Evolutionary conservation across 92 coral and sea anemone species (phyloP), one percentile per base, ranked within the genome.

Genomic region (Plumapathes pennacea): DNA sequence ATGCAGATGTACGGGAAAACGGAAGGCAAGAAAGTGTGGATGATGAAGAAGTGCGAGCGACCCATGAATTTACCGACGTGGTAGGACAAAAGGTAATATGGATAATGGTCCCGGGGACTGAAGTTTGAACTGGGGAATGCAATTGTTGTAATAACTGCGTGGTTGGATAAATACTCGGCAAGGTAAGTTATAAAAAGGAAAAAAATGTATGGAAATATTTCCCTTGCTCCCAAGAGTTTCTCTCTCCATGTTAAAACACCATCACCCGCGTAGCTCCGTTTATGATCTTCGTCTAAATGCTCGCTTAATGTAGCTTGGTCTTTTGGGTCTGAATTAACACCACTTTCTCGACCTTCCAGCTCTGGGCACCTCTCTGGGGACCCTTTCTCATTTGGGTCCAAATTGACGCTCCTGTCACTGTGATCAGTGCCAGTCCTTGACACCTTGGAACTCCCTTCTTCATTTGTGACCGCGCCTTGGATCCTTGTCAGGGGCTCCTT

Each of bases 51-150:
- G 67, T 87, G 86, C 36, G 95, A 87, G 28, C 95, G 72, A 13
- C 95, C 95, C 17, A 87, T 56, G 61, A 87, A 87, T 30, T 87
- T 87, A 1, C 95, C 95, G 23, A 72, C 59, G 36, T 87, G 89
- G 58, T 87, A 87, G 10, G 85, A 32, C 26, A 74, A 77, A 45
- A 87, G 60, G 68, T 87, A 87, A 53, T 86, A 86, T 0, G 89
- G 83, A 53, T 87, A 87, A 58, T 87, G 95, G 40, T 87, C 95
- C 38, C 95, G 67, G 10, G 95, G 95, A 14, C 54, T 52, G 21
- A 87, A 78, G 0, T 76, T 66, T 49, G 90, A 65, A 29, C 62
- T 84, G 20, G 72, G 82, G 38, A 76, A 86, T 11, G 85, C 80
- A 10, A 87, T 50, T 7, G 95, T 83, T 10, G 96, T 88, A 4